These are phyloP conservation scores for Anastrepha obliqua DNA, from an alignment of 1,140 invertebrate species.

Conservation along the genomic window DNA sequence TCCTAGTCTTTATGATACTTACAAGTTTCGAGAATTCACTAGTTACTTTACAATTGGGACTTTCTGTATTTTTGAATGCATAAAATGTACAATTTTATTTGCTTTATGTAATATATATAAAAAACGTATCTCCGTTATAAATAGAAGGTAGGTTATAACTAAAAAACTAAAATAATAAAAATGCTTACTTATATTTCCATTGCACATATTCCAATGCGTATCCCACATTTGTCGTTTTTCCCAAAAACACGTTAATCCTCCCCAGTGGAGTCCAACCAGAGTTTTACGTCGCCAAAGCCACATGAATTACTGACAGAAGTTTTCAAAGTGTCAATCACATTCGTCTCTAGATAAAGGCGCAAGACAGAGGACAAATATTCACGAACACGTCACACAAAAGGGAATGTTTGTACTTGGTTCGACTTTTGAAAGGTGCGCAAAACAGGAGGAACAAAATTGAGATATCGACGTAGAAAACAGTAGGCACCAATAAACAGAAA, in stretches of 20 bases:
- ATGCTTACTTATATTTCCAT: too few species aligned
- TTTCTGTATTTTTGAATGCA: too few species aligned
- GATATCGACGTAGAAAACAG: constrained; percentile 47
- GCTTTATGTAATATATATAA: too few species aligned
- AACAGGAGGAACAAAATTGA: constrained; percentile 52
- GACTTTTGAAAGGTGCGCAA: constrained; percentile 49
- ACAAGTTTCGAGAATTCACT: too few species aligned
- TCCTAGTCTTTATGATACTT: too few species aligned
- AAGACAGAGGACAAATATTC: constrained; percentile 14
- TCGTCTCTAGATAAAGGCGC: constrained; percentile 29
- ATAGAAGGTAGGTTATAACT: too few species aligned
- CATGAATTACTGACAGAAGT: constrained; percentile 50
- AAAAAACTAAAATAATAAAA: too few species aligned
- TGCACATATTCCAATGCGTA: not conserved
- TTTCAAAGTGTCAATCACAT: constrained; percentile 50
- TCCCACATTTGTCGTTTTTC: not conserved
- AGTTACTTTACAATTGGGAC: too few species aligned
- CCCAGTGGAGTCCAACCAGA: constrained; percentile 3
- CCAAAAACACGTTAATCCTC: constrained; percentile 20
- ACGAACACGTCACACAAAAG: not conserved
- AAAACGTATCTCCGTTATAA: too few species aligned
- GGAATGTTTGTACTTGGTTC: constrained; percentile 13
- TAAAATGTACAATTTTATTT: too few species aligned
- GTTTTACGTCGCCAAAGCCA: not conserved
- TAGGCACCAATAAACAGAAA: constrained; percentile 30